A percentile compares a stretch with the other conserved stretches of the same genome.
Conservation (phyloP, 2,113 vertebrate genomes). For the Paramisgurnus dabryanus region DNA sequence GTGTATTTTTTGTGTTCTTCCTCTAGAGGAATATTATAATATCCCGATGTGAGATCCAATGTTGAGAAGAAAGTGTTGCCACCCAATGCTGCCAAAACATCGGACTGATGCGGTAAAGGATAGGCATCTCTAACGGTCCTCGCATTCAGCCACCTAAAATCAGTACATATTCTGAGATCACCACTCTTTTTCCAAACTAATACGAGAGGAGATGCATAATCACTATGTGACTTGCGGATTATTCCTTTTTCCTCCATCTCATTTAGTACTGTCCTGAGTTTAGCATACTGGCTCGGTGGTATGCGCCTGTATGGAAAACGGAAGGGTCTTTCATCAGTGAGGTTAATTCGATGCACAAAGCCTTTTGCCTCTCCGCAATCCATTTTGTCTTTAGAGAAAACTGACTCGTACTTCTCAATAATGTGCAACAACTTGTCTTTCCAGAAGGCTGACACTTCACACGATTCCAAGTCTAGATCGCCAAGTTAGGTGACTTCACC, state of each 20-base stretch:
- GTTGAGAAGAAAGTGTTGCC: slow-evolving; percentile 1
- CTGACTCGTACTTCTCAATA: slow-evolving; percentile 38
- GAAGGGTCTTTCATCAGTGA: slow-evolving; percentile 29
- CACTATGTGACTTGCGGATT: slow-evolving; percentile 12
- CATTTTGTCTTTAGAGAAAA: slow-evolving; percentile 36
- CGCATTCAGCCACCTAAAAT: slow-evolving; percentile 8
- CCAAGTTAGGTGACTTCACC: background rate
- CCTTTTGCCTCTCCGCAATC: slow-evolving; percentile 31
- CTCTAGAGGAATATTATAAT: slow-evolving; percentile 3
- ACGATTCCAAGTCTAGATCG: slow-evolving; percentile 22
- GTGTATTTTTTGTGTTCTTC: background rate
- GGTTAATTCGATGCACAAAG: slow-evolving; percentile 24
- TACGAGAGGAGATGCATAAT: background rate
- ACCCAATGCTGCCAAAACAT: background rate
- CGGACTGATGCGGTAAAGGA: slow-evolving; percentile 26
- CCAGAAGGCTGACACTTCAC: slow-evolving; percentile 38
- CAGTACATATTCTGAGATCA: slow-evolving; percentile 3
- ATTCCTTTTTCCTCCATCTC: slow-evolving; percentile 26
- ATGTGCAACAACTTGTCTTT: slow-evolving; percentile 31
- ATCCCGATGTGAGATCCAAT: slow-evolving; percentile 6
- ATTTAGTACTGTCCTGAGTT: slow-evolving; percentile 13
- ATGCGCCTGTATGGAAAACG: slow-evolving; percentile 35
- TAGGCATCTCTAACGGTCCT: slow-evolving; percentile 12
- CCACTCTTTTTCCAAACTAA: slow-evolving; percentile 23
- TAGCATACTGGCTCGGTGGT: slow-evolving; percentile 27